These are phyloP conservation scores for Papilio polyxenes DNA, from an alignment of 1,140 invertebrate species.

Conservation along the genomic window DNA sequence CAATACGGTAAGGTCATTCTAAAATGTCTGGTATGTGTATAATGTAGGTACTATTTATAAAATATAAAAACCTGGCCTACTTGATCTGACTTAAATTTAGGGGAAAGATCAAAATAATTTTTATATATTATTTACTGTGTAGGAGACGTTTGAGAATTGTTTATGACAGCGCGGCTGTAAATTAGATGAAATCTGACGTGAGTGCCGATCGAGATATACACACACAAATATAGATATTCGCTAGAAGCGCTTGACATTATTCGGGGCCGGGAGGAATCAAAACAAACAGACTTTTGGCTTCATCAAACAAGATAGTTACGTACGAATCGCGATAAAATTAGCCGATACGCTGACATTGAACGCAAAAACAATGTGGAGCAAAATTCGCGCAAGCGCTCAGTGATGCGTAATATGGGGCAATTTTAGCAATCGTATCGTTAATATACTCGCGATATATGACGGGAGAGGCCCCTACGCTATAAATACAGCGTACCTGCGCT, in stretches of 20 bases:
- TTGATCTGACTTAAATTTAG: not conserved
- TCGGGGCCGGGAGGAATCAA: constrained; percentile 65
- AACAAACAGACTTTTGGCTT: constrained; percentile 73
- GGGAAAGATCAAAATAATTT: not conserved
- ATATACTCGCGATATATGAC: constrained; percentile 49
- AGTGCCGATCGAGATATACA: constrained; percentile 6
- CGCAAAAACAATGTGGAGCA: constrained; percentile 74
- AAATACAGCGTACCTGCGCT: constrained; percentile 46
- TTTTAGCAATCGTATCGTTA: constrained; percentile 60
- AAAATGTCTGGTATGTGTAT: not conserved
- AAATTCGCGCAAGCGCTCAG: constrained; percentile 68
- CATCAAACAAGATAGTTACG: constrained; percentile 72
- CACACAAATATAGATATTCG: constrained; percentile 21
- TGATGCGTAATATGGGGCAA: constrained; percentile 57
- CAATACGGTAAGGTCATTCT: constrained; percentile 21
- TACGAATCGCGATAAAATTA: constrained; percentile 77
- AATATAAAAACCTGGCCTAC: not conserved
- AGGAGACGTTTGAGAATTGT: constrained; percentile 23
- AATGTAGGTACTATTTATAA: not conserved
- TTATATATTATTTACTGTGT: constrained; percentile 14
- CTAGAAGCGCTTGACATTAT: constrained; percentile 43
- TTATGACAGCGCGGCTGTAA: constrained; percentile 22
- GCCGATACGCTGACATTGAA: constrained; percentile 79
- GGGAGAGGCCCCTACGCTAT: constrained; percentile 53
- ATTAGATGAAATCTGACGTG: constrained; percentile 27